Conservation (phyloP, 1,140 invertebrate species). For the Coelopa frigida region DNA sequence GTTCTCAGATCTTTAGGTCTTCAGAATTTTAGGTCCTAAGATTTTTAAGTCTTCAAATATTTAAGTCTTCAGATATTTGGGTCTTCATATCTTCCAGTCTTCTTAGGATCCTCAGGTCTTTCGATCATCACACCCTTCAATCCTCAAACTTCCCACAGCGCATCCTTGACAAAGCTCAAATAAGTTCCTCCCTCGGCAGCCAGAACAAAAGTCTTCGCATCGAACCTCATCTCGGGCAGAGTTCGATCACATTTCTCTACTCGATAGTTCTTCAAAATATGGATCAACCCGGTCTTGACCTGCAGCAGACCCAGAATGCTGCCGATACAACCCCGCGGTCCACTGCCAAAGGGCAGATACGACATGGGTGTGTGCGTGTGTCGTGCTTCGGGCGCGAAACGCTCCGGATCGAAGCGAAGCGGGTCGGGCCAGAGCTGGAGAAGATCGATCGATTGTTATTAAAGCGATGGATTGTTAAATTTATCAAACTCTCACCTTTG, state of each 20-base stretch:
- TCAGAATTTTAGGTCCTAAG: no score
- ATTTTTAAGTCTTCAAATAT: no score
- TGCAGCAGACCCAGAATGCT: constrained; percentile 57
- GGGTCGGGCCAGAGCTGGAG: constrained; percentile 42
- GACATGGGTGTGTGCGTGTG: constrained; percentile 33
- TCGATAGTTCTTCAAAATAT: constrained; percentile 48
- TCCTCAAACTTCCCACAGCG: constrained; percentile 4
- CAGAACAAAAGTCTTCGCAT: constrained; percentile 30
- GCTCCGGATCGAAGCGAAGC: constrained; percentile 48
- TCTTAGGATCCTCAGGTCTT: no score
- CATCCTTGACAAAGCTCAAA: constrained; percentile 20
- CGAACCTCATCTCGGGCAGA: constrained; percentile 43
- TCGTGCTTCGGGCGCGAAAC: constrained; percentile 45
- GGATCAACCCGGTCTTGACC: constrained; percentile 55
- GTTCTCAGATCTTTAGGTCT: no score
- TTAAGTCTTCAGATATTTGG: no score
- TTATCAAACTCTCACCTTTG: constrained; percentile 18
- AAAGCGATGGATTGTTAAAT: constrained; percentile 37
- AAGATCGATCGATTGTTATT: neutral
- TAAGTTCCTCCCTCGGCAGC: constrained; percentile 39
- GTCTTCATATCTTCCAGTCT: no score
- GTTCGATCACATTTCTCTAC: constrained; percentile 34
- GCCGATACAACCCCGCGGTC: constrained; percentile 50
- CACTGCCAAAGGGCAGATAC: constrained; percentile 45
- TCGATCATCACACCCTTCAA: no score